A percentile compares a stretch with the other conserved stretches of the same genome.
These are phyloP conservation scores for Cabera pusaria DNA, from an alignment of 2,888 invertebrate species.

Conservation along the genomic window DNA sequence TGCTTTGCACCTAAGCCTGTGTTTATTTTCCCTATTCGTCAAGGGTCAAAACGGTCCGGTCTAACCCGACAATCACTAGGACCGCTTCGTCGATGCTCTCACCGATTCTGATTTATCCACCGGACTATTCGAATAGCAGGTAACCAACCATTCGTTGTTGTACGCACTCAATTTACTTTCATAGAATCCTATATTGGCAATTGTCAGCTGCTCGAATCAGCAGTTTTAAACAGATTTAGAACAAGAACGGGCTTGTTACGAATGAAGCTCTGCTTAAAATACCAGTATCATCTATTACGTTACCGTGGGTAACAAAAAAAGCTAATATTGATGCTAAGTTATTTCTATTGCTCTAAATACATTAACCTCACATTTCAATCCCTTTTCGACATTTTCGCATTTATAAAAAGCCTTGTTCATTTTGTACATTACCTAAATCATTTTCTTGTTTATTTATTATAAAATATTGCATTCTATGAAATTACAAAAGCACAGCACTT, in stretches of 20 bases:
- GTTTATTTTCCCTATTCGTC: conserved; percentile 63
- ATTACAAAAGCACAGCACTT: conserved; percentile 33
- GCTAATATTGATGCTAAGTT: too few species aligned
- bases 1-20: conserved; percentile 76
- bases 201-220: conserved; percentile 6
- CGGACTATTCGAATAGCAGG: conserved; percentile 79
- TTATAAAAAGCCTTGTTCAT: neutral
- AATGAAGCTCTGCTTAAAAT: too few species aligned
- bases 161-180: conserved; percentile 31
- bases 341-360: too few species aligned
- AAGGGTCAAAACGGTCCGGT: conserved; percentile 82
- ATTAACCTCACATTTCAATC: conserved; percentile 1
- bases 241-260: too few species aligned
- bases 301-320: too few species aligned
- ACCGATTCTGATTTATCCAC: conserved; percentile 82
- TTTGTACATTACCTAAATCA: conserved; percentile 3
- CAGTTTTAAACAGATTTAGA: too few species aligned
- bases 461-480: conserved; percentile 61
- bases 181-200: conserved; percentile 30
- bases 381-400: neutral
- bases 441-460: too few species aligned
- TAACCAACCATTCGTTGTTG: conserved; percentile 55
- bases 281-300: too few species aligned
- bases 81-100: conserved; percentile 81
- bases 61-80: conserved; percentile 81